These are phyloP conservation scores for Orientallactaga bullata DNA, from an alignment of 2,113 vertebrate genomes.

Conservation along the genomic window DNA sequence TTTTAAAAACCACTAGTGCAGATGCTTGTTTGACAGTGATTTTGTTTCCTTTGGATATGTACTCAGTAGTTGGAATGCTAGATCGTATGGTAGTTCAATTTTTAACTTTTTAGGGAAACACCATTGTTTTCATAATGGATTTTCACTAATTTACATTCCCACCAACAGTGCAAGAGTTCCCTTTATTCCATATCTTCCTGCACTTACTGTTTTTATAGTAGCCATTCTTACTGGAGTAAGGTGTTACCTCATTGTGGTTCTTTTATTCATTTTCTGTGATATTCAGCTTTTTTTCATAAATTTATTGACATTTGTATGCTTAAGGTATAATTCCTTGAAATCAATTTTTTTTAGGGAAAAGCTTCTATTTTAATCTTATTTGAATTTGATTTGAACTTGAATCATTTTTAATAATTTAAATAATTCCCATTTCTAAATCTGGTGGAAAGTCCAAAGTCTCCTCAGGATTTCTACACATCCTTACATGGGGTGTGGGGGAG, in stretches of 20 bases:
- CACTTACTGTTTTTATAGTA: neutral
- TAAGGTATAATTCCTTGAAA: conserved; percentile 34
- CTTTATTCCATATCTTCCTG: neutral
- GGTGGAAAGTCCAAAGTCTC: neutral
- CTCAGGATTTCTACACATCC: neutral
- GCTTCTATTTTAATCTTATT: neutral
- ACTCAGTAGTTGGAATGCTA: neutral
- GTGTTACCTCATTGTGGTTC: neutral
- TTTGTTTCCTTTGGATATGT: neutral
- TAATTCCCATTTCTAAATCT: neutral
- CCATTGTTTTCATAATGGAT: neutral
- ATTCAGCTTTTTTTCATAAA: neutral
- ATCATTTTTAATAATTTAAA: conserved; percentile 35
- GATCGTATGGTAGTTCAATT: neutral
- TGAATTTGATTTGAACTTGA: conserved; percentile 19
- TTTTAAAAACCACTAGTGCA: too few relatives aligned
- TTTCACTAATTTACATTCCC: neutral
- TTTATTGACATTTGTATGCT: neutral
- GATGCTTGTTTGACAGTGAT: neutral
- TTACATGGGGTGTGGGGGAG: neutral
- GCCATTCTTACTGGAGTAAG: neutral
- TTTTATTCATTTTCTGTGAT: neutral
- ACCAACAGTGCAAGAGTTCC: neutral
- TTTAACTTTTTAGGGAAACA: neutral
- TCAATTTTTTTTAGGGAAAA: neutral